Evolutionary conservation across 2,888 invertebrate genomes (phyloP).

Genomic region (Muschampia plurimacula): DNA sequence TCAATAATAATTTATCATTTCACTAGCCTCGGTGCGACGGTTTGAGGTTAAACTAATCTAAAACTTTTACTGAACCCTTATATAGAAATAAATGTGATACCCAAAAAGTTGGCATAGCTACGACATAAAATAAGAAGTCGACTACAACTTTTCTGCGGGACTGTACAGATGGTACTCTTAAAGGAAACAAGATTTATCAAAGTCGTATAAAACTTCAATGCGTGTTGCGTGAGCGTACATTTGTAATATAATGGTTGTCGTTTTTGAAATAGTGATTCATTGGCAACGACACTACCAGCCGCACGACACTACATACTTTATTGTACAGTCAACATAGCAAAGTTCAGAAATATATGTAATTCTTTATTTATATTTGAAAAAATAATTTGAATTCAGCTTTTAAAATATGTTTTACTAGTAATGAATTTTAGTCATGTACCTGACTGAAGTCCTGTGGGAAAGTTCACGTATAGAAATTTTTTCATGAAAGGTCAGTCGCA

Average conservation of each 20-base stretch:
- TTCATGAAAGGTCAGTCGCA: too few species aligned
- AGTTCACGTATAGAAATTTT: too few species aligned
- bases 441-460: too few species aligned
- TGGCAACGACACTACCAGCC: too few species aligned
- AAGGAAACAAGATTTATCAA: slow-evolving; percentile 11
- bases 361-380: too few species aligned
- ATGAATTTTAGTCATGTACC: too few species aligned
- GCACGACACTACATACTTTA: too few species aligned
- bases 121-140: slow-evolving; percentile 12
- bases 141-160: slow-evolving; percentile 13
- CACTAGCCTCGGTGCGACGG: not conserved
- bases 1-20: not conserved
- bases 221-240: slow-evolving; percentile 8
- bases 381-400: too few species aligned
- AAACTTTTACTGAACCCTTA: slow-evolving; percentile 9
- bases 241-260: not conserved
- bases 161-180: slow-evolving; percentile 3
- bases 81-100: slow-evolving; percentile 20
- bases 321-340: too few species aligned
- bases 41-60: not conserved
- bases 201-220: slow-evolving; percentile 20
- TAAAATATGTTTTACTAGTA: not conserved
- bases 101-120: slow-evolving; percentile 15
- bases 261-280: not conserved
- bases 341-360: too few species aligned